Conservation (phyloP, 2,888 invertebrate species). For the Notodonta ziczac region DNA sequence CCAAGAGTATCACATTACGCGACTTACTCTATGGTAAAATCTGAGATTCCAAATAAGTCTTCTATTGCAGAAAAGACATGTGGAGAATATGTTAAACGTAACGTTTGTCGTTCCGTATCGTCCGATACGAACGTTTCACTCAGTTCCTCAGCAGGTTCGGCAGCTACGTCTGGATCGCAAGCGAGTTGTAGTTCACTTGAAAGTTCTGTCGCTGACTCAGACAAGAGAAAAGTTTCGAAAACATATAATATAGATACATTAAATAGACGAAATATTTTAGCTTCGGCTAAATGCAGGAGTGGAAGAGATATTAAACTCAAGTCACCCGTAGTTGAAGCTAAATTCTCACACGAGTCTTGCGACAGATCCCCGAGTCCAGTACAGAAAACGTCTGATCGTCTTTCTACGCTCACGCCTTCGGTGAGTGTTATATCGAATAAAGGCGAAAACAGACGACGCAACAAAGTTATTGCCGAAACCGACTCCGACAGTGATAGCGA, state of each 20-base stretch:
- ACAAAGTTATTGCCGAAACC: constrained; percentile 75
- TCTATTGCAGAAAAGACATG: constrained; percentile 60
- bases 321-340: constrained; percentile 89
- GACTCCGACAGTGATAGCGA: constrained; percentile 74
- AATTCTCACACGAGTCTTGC: constrained; percentile 86
- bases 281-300: constrained; percentile 93
- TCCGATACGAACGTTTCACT: constrained; percentile 90
- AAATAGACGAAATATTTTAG: constrained; percentile 93
- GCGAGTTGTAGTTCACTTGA: constrained; percentile 88
- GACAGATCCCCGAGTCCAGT: constrained; percentile 80
- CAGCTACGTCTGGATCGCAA: constrained; percentile 89
- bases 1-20: constrained; percentile 72
- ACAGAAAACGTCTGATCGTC: constrained; percentile 78
- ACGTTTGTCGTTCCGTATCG: constrained; percentile 87
- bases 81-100: constrained; percentile 81
- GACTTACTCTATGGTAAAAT: constrained; percentile 72
- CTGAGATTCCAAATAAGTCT: constrained; percentile 70
- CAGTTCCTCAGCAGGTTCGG: constrained; percentile 88
- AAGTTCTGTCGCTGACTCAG: constrained; percentile 86
- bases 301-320: constrained; percentile 90
- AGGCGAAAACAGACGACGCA: constrained; percentile 78
- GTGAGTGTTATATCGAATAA: constrained; percentile 82
- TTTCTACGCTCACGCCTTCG: constrained; percentile 81
- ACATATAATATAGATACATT: constrained; percentile 92
- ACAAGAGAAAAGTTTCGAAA: constrained; percentile 89